Evolutionary conservation across 2,888 invertebrate genomes (phyloP).

Genomic region (Phlogophora meticulosa): DNA sequence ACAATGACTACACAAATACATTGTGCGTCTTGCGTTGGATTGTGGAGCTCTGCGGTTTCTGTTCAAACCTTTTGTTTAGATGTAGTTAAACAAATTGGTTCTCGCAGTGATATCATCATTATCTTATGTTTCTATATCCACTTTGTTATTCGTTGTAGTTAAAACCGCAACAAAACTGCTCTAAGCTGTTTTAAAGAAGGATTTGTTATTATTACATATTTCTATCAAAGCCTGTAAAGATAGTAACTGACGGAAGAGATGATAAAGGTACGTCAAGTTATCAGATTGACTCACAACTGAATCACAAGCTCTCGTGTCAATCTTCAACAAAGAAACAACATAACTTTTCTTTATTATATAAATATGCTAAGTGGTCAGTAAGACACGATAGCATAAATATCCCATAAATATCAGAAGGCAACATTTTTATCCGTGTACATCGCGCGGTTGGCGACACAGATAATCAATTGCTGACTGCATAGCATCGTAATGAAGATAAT

Average conservation of each 20-base stretch:
- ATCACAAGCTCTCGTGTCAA: slow-evolving; percentile 44
- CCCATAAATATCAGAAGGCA: slow-evolving; percentile 49
- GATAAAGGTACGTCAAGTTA: slow-evolving; percentile 25
- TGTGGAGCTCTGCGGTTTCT: slow-evolving; percentile 40
- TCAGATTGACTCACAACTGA: slow-evolving; percentile 28
- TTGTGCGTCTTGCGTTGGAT: slow-evolving; percentile 47
- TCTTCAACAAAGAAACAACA: slow-evolving; percentile 56
- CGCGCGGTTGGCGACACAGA: slow-evolving; percentile 42
- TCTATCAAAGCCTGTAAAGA: slow-evolving; percentile 11
- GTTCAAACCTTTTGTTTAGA: slow-evolving; percentile 41
- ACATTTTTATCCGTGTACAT: slow-evolving; percentile 57
- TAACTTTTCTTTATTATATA: slow-evolving; percentile 50
- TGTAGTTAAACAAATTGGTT: slow-evolving; percentile 37
- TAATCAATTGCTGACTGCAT: slow-evolving; percentile 61
- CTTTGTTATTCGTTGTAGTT: background rate
- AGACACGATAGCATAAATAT: slow-evolving; percentile 55
- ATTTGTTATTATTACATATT: background rate
- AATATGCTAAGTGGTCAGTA: slow-evolving; percentile 56
- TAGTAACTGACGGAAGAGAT: background rate
- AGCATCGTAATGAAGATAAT: slow-evolving; percentile 60
- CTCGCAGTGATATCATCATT: slow-evolving; percentile 39
- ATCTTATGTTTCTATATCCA: slow-evolving; percentile 10
- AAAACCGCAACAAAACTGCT: background rate
- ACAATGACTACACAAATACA: slow-evolving; percentile 64
- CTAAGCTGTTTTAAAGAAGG: background rate